Evolutionary conservation across 1,140 invertebrate genomes (phyloP).

Genomic region (Proales similis): DNA sequence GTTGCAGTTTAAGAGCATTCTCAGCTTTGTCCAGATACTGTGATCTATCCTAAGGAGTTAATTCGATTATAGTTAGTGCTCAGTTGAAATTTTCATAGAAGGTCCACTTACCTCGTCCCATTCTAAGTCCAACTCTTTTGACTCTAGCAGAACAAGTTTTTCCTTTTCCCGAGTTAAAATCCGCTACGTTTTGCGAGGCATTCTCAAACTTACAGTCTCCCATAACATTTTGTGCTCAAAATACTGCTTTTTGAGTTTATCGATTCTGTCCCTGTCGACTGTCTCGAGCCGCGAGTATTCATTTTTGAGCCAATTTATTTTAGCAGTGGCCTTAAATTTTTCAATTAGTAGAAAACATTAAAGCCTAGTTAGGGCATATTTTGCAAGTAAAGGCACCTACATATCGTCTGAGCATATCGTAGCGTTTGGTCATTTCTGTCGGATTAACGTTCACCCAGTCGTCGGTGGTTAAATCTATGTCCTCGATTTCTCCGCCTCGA

Average conservation of each 20-base stretch:
- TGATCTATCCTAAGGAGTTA: no score
- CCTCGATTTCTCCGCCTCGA: slow-evolving; percentile 23
- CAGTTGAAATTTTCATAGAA: no score
- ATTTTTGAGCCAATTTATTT: slow-evolving; percentile 24
- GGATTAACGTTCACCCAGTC: slow-evolving; percentile 37
- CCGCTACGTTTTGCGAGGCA: no score
- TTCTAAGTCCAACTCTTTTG: slow-evolving; percentile 36
- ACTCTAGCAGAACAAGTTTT: slow-evolving; percentile 13
- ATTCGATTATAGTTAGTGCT: no score
- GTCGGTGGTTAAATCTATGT: slow-evolving; percentile 31
- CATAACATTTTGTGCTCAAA: slow-evolving; percentile 36
- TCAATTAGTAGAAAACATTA: neutral
- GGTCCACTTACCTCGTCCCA: slow-evolving; percentile 32
- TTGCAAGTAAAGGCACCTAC: neutral
- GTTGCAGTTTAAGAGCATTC: slow-evolving; percentile 28
- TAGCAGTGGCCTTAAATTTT: slow-evolving; percentile 19
- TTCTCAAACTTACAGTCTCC: slow-evolving; percentile 32
- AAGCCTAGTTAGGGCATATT: neutral
- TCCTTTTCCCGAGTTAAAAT: neutral
- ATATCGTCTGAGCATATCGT: slow-evolving; percentile 35
- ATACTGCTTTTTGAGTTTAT: slow-evolving; percentile 35
- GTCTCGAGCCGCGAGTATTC: slow-evolving; percentile 13
- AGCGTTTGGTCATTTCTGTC: slow-evolving; percentile 24
- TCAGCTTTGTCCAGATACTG: slow-evolving; percentile 22
- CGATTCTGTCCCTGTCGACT: slow-evolving; percentile 28